Evolutionary conservation across 2,113 vertebrate genomes (phyloP).

Genomic region (Pionites leucogaster): DNA sequence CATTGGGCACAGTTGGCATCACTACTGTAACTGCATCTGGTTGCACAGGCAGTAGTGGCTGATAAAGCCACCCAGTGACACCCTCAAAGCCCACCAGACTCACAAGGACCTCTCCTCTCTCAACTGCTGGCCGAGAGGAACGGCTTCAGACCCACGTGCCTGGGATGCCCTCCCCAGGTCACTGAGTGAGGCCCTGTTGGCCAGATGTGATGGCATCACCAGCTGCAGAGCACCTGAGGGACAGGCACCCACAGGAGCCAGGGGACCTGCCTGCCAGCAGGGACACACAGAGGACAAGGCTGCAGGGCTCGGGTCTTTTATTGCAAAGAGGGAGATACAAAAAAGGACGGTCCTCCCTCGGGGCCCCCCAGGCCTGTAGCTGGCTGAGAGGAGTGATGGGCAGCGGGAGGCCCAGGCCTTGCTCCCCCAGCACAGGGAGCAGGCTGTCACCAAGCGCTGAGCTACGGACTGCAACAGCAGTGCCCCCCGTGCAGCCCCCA

Average conservation of each 20-base stretch:
- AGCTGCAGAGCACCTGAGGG: too few relatives aligned
- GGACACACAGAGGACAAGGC: not conserved
- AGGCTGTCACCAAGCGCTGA: not conserved
- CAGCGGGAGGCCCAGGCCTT: not conserved
- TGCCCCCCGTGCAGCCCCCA: accelerated
- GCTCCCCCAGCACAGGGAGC: not conserved
- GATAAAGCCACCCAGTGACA: not conserved
- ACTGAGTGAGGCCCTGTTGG: accelerated
- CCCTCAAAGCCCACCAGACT: not conserved
- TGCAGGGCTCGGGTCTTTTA: conserved; percentile 55
- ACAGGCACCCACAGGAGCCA: not conserved
- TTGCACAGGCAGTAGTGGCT: not conserved
- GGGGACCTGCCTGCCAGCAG: not conserved
- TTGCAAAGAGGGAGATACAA: conserved; percentile 61
- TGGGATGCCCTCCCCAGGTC: not conserved
- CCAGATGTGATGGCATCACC: too few relatives aligned
- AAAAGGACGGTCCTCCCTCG: not conserved
- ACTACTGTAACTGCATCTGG: not conserved
- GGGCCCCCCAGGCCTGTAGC: not conserved
- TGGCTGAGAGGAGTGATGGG: not conserved
- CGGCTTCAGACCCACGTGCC: not conserved
- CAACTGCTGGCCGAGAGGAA: not conserved
- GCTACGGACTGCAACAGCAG: not conserved
- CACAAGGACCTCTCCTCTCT: not conserved
- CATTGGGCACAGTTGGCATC: not conserved